These are phyloP conservation scores for Pterois miles DNA, from an alignment of 2,797 vertebrate genomes.

Conservation along the genomic window DNA sequence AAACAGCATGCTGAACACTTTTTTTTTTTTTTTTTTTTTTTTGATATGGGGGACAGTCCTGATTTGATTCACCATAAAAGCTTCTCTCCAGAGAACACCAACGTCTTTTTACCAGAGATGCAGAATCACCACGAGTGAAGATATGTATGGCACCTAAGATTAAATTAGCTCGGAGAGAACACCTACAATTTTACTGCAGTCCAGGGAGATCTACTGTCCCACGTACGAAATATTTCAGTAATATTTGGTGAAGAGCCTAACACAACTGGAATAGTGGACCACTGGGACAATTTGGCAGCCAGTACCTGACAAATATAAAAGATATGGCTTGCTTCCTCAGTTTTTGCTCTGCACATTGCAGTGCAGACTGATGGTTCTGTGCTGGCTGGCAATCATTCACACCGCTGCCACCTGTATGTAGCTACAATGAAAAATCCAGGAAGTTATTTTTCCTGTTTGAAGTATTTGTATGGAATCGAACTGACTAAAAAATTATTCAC, in stretches of 20 bases:
- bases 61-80: constrained; percentile 14
- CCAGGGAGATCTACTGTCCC: constrained; percentile 30
- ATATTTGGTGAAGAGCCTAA: constrained; percentile 47
- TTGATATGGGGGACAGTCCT: neutral
- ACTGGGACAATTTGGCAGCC: constrained; percentile 49
- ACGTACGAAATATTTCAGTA: constrained; percentile 33
- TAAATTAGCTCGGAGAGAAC: constrained; percentile 37
- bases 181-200: constrained; percentile 16
- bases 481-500: neutral
- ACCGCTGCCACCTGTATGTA: neutral
- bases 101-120: constrained; percentile 15
- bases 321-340: constrained; percentile 36
- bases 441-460: neutral
- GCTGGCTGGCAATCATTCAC: constrained; percentile 11
- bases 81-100: neutral
- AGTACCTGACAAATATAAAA: constrained; percentile 60
- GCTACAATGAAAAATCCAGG: neutral
- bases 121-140: constrained; percentile 19
- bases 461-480: neutral
- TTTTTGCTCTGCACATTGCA: constrained; percentile 21
- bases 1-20: too few relatives aligned
- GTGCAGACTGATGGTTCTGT: constrained; percentile 35
- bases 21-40: neutral
- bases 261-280: constrained; percentile 43
- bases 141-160: constrained; percentile 29